Conservation (phyloP, 2,797 vertebrate species). For the Anguilla obscura region DNA sequence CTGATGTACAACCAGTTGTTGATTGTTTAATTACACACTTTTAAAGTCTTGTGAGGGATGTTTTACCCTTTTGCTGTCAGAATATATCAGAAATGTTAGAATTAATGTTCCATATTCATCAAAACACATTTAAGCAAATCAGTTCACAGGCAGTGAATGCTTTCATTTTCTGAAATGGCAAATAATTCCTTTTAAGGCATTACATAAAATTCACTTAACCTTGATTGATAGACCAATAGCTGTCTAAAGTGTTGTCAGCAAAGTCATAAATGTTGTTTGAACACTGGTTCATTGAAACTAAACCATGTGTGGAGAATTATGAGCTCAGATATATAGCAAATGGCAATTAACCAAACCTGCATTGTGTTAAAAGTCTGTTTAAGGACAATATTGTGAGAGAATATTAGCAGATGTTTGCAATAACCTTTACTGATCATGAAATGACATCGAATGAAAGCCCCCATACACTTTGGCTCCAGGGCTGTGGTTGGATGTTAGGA, state of each 20-base stretch:
- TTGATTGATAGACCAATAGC: background rate
- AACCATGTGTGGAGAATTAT: background rate
- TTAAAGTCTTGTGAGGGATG: background rate
- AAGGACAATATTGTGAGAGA: background rate
- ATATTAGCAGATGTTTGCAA: background rate
- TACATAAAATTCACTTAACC: background rate
- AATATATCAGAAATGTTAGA: background rate
- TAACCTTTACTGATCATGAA: background rate
- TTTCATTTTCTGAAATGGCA: background rate
- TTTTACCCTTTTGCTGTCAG: background rate
- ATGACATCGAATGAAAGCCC: too few relatives aligned
- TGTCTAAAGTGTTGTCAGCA: background rate
- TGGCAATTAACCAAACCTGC: background rate
- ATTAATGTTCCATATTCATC: background rate
- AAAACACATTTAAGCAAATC: background rate
- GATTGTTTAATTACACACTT: background rate
- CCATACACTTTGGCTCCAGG: background rate
- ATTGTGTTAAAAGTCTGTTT: background rate
- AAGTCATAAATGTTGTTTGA: background rate
- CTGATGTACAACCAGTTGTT: background rate
- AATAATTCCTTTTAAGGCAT: background rate
- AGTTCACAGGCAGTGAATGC: background rate
- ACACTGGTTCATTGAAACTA: background rate
- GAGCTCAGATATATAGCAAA: background rate
- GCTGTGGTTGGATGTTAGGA: background rate